These are phyloP conservation scores for Ichneumoninae sp. DNA, from an alignment of 2,888 invertebrate species.

Conservation along the genomic window DNA sequence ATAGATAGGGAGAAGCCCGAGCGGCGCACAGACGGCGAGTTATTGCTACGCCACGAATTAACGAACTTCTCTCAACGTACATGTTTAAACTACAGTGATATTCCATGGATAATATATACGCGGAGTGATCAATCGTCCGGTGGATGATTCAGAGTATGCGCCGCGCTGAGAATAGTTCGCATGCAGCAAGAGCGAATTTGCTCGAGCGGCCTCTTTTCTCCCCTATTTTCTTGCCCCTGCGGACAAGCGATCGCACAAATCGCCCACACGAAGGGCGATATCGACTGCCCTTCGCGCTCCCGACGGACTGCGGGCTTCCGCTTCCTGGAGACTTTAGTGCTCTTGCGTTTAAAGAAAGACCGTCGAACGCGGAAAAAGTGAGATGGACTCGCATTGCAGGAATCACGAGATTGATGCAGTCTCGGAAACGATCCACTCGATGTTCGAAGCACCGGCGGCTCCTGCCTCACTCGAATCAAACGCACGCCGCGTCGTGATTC, in stretches of 20 bases:
- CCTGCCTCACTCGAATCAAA: neutral
- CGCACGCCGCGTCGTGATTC: neutral
- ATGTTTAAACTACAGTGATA: neutral
- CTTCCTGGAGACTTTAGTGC: conserved; percentile 28
- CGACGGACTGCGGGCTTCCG: conserved; percentile 24
- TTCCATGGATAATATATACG: conserved; percentile 13
- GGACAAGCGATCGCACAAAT: conserved; percentile 12
- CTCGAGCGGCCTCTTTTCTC: neutral
- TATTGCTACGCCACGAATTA: conserved; percentile 29
- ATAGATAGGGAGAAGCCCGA: conserved; percentile 10
- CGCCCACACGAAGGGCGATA: conserved; percentile 30
- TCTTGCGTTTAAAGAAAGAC: conserved; percentile 8
- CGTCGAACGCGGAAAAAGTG: neutral
- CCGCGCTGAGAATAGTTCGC: neutral
- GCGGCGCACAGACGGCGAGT: neutral
- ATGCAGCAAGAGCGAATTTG: neutral
- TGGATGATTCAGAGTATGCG: conserved; percentile 13
- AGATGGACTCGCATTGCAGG: conserved; percentile 6
- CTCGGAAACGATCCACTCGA: conserved; percentile 8
- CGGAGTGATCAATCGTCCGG: conserved; percentile 33
- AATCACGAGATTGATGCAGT: neutral
- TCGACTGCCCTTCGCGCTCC: neutral
- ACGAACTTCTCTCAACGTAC: conserved; percentile 16
- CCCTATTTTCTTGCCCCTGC: conserved; percentile 15
- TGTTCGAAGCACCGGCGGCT: conserved; percentile 1